Percentiles rank a stretch among this genome's conserved stretches.
Evolutionary conservation across 92 coral and sea anemone genomes (phyloP).

Genomic region (Porites divaricata): DNA sequence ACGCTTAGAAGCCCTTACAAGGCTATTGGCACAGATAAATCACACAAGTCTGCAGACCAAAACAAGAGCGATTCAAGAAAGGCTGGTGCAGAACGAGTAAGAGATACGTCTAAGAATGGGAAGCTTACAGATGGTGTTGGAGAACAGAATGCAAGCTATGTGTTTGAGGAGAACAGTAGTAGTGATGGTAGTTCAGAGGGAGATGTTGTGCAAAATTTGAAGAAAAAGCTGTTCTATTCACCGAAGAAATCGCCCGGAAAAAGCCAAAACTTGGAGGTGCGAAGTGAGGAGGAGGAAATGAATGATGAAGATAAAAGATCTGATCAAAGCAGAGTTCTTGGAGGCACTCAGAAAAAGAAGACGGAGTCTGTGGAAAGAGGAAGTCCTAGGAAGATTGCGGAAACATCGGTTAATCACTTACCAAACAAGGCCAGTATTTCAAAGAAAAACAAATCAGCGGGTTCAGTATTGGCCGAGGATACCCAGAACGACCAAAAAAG

Average conservation of each 20-base stretch:
- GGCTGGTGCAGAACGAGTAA: background rate
- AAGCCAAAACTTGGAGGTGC: background rate
- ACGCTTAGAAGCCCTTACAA: background rate
- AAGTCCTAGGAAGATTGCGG: background rate
- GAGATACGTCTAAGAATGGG: background rate
- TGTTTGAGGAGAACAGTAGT: background rate
- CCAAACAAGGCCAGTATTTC: background rate
- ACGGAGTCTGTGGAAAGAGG: background rate
- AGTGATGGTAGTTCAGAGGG: slow-evolving; percentile 7
- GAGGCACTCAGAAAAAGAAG: background rate
- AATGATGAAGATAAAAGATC: background rate
- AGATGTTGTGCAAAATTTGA: slow-evolving; percentile 7
- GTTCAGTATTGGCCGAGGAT: background rate
- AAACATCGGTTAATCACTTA: background rate
- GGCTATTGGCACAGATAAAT: background rate
- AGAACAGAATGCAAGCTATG: background rate
- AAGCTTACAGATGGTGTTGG: background rate
- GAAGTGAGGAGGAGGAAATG: background rate
- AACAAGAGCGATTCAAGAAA: background rate
- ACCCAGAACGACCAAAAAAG: background rate
- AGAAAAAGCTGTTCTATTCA: slow-evolving; percentile 23
- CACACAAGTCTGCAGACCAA: background rate
- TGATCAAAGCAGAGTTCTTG: background rate
- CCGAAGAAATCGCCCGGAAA: slow-evolving; percentile 14
- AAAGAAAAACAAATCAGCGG: background rate